Percentiles rank a stretch among this genome's conserved stretches.
phyloP scores from a whole-genome alignment of 1,140 invertebrate genomes.

The Galendromus occidentalis region DNA sequence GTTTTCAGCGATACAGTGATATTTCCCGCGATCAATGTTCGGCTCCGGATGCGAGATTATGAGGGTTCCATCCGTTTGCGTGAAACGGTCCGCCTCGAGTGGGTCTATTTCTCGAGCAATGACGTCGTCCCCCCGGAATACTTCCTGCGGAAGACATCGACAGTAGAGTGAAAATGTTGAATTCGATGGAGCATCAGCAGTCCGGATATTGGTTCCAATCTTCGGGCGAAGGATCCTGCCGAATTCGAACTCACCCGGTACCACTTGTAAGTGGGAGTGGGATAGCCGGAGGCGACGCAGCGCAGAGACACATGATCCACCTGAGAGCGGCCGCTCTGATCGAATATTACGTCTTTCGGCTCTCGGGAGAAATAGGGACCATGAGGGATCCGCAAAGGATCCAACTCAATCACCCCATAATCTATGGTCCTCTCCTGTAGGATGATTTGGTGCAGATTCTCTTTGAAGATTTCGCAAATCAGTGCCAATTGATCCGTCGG shows the following conservation, averaged over 20 bases:
- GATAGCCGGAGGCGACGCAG: conserved; percentile 70
- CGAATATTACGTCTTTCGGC: conserved; percentile 57
- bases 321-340: conserved; percentile 45
- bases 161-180: no score
- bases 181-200: no score
- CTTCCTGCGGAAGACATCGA: conserved; percentile 34
- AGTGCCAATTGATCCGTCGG: conserved; percentile 53
- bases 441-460: conserved; percentile 22
- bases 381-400: conserved; percentile 54
- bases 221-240: no score
- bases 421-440: conserved; percentile 28
- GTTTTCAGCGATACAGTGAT: conserved; percentile 77
- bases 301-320: conserved; percentile 51
- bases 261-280: conserved; percentile 74
- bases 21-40: conserved; percentile 50
- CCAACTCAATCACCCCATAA: conserved; percentile 52
- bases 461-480: conserved; percentile 59
- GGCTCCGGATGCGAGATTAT: conserved; percentile 71
- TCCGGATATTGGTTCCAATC: no score
- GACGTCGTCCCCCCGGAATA: conserved; percentile 53
- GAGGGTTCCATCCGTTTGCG: conserved; percentile 68
- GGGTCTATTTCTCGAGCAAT: conserved; percentile 49
- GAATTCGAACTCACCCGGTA: conserved; percentile 33
- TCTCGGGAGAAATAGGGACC: conserved; percentile 73
- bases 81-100: conserved; percentile 47